Evolutionary conservation across 2,113 vertebrate species (phyloP), one percentile per base, ranked within the genome.

Genomic region (Arothron firmamentum): DNA sequence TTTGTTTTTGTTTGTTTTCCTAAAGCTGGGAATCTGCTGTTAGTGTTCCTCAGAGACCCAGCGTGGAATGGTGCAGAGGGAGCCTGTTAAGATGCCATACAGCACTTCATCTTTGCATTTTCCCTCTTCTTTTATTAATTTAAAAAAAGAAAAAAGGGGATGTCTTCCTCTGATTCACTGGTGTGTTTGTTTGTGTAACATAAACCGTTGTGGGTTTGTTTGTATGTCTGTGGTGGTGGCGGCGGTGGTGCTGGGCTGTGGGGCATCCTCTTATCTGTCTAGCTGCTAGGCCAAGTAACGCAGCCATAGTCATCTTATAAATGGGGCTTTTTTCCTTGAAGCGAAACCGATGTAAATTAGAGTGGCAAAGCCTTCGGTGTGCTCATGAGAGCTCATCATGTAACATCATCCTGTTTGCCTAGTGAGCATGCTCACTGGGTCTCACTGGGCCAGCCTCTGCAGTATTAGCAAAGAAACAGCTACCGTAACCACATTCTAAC

Each of bases 1-100:
- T 63, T 50, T 10, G 2, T 77, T 70, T 80, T 69, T 82, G 75
- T 89, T 87, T 87, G 71, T 88, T 87, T 85, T 67, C 67, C 46
- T 69, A 65, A 77, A 78, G 56, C 66, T 69, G 66, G 55, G 74
- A 77, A 64, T 74, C 59, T 58, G 52, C 70, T 64, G 2, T 50
- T 55, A 43, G 59, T 19, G 25, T 28, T 85, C 74, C 78, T 61
- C 0, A 56, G 78, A 88, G 85, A 87, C 52, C 28, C 45, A 10
- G 52, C 59, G 25, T 52, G 63, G 65, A 78, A 59, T 52, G 59
- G 49, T 28, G 61, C 68, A 60, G 42, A 18, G 67, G 71, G 73
- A 69, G n/a, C 45, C 34, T 49, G 58, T 6, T 57, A 59, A 67
- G 63, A 82, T 61, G 61, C 74, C 56, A 65, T 67, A 69, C 3